Conservation (phyloP, 2,113 vertebrate species). For the Rhodinocichla rosea region DNA sequence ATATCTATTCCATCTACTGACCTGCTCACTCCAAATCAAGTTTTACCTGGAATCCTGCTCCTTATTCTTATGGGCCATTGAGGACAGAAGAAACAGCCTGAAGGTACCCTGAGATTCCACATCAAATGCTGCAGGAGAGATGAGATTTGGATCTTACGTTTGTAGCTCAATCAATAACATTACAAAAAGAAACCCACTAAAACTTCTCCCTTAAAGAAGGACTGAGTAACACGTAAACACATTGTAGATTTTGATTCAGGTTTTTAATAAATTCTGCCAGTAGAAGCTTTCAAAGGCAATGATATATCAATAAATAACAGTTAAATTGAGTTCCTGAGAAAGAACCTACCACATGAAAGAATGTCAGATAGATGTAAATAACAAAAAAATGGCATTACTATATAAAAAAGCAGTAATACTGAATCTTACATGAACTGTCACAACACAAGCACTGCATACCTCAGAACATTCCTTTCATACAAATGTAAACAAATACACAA, state of each 20-base stretch:
- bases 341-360: conserved; percentile 80
- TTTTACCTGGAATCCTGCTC: neutral
- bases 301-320: conserved; percentile 88
- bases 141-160: neutral
- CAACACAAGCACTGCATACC: conserved; percentile 85
- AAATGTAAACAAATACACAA: conserved; percentile 89
- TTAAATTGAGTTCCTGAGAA: conserved; percentile 85
- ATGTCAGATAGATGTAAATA: conserved; percentile 76
- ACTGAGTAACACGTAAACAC: neutral
- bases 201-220: neutral
- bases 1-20: neutral
- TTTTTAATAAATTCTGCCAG: conserved; percentile 84
- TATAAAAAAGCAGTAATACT: conserved; percentile 80
- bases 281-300: conserved; percentile 83
- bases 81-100: neutral
- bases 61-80: neutral
- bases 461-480: conserved; percentile 86
- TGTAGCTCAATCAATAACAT: neutral
- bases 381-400: conserved; percentile 71
- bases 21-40: neutral
- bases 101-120: neutral
- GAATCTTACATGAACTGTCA: conserved; percentile 92
- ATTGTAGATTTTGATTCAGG: conserved; percentile 28
- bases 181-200: neutral
- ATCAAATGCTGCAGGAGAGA: neutral